A percentile compares a stretch with the other conserved stretches of the same genome.
phyloP scores from a whole-genome alignment of 2,113 vertebrate species.

The Chinchilla lanigera region DNA sequence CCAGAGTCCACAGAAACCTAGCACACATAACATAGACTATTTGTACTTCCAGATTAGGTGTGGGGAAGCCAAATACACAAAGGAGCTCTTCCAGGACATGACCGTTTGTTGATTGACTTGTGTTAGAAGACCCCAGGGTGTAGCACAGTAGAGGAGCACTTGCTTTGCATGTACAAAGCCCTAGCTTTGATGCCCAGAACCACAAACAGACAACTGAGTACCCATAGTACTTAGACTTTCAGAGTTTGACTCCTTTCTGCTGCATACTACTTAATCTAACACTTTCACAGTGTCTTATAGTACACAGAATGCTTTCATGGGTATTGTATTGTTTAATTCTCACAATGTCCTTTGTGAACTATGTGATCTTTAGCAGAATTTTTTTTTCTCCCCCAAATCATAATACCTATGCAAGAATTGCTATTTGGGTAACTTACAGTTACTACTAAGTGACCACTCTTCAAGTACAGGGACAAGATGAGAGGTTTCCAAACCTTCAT shows the following conservation, averaged over 20 bases:
- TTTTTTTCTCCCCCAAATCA: neutral
- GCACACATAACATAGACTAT: neutral
- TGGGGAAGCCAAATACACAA: neutral
- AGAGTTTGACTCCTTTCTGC: neutral
- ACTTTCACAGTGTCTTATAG: neutral
- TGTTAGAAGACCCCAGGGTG: neutral
- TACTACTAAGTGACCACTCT: neutral
- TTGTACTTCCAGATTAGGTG: neutral
- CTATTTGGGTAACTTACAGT: constrained; percentile 6
- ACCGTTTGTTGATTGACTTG: neutral
- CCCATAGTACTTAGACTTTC: neutral
- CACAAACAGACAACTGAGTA: neutral
- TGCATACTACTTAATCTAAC: neutral
- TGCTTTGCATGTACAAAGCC: neutral
- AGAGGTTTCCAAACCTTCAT: no score
- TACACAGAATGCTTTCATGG: neutral
- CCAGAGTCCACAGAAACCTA: neutral
- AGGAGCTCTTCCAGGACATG: neutral
- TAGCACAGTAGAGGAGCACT: neutral
- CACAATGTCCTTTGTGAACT: neutral
- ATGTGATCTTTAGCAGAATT: neutral
- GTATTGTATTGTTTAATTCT: constrained; percentile 31
- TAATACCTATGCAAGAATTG: neutral
- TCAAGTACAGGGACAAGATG: neutral
- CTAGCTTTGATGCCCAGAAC: neutral